These are phyloP conservation scores for Galago senegalensis DNA, from an alignment of 2,797 vertebrate genomes.

Conservation along the genomic window DNA sequence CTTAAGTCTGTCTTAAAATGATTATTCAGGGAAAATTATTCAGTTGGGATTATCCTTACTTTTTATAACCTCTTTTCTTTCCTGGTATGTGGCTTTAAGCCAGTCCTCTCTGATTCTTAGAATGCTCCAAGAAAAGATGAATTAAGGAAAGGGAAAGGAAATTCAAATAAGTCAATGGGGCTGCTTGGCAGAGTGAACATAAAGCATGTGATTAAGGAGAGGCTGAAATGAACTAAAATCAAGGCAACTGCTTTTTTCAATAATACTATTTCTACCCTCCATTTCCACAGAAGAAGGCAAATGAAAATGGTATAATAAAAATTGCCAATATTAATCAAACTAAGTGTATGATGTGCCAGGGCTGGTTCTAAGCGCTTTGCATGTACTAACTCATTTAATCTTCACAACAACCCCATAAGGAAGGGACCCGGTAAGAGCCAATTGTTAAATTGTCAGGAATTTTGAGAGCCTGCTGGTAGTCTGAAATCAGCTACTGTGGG, in stretches of 20 bases:
- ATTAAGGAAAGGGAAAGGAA: slow-evolving; percentile 66
- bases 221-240: slow-evolving; percentile 53
- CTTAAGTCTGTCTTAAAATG: slow-evolving; percentile 73
- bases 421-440: not conserved
- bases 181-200: slow-evolving; percentile 55
- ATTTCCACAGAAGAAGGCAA: slow-evolving; percentile 59
- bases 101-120: slow-evolving; percentile 74
- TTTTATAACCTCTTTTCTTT: slow-evolving; percentile 71
- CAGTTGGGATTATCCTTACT: slow-evolving; percentile 73
- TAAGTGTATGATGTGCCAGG: not conserved
- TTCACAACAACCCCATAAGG: slow-evolving; percentile 6
- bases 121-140: slow-evolving; percentile 71
- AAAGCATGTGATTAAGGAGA: slow-evolving; percentile 58
- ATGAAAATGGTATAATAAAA: slow-evolving; percentile 54
- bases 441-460: slow-evolving; percentile 58
- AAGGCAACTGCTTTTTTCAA: slow-evolving; percentile 66
- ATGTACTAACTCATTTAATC: slow-evolving; percentile 48
- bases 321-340: slow-evolving; percentile 58
- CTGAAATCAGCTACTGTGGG: slow-evolving; percentile 40
- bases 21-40: slow-evolving; percentile 71
- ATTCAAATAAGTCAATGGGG: slow-evolving; percentile 65
- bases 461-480: slow-evolving; percentile 13
- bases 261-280: slow-evolving; percentile 52
- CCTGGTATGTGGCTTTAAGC: slow-evolving; percentile 60
- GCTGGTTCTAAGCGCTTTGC: slow-evolving; percentile 32